Conservation (phyloP, 2,797 vertebrate species). For the Graptemys geographica region DNA sequence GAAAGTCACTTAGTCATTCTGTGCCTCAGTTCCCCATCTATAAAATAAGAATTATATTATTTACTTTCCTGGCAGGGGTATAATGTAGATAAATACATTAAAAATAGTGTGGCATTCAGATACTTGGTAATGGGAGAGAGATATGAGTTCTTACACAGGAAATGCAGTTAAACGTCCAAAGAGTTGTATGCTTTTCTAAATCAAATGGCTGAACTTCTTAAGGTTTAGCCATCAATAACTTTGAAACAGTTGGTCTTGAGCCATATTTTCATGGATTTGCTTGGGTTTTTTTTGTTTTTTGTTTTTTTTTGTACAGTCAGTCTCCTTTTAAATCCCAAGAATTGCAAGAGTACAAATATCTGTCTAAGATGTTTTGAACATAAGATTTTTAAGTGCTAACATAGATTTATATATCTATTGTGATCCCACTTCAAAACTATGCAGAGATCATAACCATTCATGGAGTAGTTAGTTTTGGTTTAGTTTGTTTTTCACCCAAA, state of each 20-base stretch:
- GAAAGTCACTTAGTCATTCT: conserved; percentile 20
- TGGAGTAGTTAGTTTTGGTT: neutral
- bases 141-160: neutral
- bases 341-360: neutral
- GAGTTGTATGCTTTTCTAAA: neutral
- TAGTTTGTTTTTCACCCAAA: neutral
- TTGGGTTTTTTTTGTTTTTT: neutral
- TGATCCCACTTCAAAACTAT: neutral
- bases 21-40: conserved; percentile 4
- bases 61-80: neutral
- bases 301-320: neutral
- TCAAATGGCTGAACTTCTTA: neutral
- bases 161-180: neutral
- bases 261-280: neutral
- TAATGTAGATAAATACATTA: neutral
- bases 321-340: neutral
- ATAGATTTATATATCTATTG: neutral
- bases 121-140: neutral
- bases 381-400: neutral
- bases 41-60: conserved; percentile 13
- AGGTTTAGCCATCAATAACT: neutral
- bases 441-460: neutral
- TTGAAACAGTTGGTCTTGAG: neutral
- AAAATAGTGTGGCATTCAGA: neutral
- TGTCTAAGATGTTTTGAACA: neutral